Percentiles rank a stretch among this genome's conserved stretches.
Conservation (phyloP, 2,888 invertebrate genomes). For the Dendrolimus houi region DNA sequence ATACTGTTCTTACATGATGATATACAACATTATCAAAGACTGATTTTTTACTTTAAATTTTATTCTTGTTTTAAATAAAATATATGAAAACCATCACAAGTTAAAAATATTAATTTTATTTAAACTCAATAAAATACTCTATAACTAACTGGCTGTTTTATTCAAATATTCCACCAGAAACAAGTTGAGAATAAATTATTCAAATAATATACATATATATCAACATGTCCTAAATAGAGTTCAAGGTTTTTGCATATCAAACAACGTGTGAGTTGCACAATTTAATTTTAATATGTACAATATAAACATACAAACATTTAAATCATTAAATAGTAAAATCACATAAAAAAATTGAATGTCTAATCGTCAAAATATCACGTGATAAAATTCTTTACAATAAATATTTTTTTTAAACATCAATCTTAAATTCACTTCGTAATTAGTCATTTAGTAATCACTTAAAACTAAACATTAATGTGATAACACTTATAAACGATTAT, state of each 20-base stretch:
- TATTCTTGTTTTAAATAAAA: no score
- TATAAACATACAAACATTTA: background rate
- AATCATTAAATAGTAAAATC: background rate
- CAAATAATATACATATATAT: background rate
- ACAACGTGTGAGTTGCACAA: background rate
- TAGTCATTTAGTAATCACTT: background rate
- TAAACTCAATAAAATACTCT: no score
- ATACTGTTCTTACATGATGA: no score
- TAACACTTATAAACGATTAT: background rate
- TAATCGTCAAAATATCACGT: background rate
- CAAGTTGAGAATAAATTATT: background rate
- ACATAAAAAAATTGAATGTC: background rate
- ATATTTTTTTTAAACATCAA: background rate
- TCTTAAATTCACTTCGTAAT: background rate
- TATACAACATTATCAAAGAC: no score
- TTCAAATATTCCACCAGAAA: background rate
- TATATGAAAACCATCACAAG: slow-evolving; percentile 9
- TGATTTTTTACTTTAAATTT: no score
- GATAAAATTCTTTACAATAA: background rate
- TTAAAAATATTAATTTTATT: no score
- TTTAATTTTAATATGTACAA: background rate
- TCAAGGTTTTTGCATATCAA: background rate
- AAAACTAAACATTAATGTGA: background rate
- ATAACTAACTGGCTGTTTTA: no score
- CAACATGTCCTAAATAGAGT: background rate